These are phyloP conservation scores for Tringa solitaria DNA, from an alignment of 2,113 vertebrate species.

Conservation along the genomic window DNA sequence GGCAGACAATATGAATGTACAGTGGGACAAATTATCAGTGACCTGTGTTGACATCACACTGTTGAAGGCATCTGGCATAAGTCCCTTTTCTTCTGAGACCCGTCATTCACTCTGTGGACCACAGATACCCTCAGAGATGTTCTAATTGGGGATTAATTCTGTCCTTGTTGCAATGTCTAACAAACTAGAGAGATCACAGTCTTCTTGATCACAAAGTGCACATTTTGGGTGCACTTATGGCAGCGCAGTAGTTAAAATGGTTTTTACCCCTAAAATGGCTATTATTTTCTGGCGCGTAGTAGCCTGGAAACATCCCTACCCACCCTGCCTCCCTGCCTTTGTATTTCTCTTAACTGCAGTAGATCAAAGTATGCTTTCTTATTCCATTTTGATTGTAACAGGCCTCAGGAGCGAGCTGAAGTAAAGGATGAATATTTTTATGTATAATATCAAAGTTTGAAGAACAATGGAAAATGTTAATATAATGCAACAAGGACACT, in stretches of 20 bases:
- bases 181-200: neutral
- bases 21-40: neutral
- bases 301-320: neutral
- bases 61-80: neutral
- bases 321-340: neutral
- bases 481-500: neutral
- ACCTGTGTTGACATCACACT: neutral
- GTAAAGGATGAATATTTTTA: neutral
- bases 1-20: neutral
- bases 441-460: neutral
- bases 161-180: neutral
- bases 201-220: neutral
- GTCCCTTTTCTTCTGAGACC: neutral
- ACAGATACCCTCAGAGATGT: neutral
- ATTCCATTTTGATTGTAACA: neutral
- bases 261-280: no score
- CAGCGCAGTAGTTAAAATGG: neutral
- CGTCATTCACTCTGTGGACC: neutral
- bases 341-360: neutral
- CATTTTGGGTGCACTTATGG: neutral
- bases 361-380: slow-evolving; percentile 26
- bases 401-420: neutral
- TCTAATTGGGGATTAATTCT: neutral
- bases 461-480: slow-evolving; percentile 28
- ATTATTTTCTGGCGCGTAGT: neutral